These are phyloP conservation scores for Syngnathoides biaculeatus DNA, from an alignment of 2,113 vertebrate species.

Conservation along the genomic window DNA sequence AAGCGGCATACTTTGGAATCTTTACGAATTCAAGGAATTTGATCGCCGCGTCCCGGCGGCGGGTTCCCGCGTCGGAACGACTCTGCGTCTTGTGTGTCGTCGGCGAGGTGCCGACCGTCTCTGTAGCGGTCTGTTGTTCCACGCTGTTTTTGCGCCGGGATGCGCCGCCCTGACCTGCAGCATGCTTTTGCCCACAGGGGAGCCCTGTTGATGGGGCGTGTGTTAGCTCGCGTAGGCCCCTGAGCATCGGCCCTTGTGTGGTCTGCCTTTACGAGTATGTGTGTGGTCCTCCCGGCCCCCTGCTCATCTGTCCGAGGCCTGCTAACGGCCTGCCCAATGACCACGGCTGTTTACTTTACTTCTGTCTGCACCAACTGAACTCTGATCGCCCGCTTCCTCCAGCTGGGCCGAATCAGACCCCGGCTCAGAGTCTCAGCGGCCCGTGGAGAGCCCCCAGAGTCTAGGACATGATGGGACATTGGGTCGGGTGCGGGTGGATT, in stretches of 20 bases:
- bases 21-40: constrained; percentile 73
- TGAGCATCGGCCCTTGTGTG: constrained; percentile 85
- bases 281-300: constrained; percentile 93
- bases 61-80: constrained; percentile 9
- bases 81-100: not conserved
- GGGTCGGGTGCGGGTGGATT: constrained; percentile 49
- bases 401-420: constrained; percentile 95
- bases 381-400: constrained; percentile 90
- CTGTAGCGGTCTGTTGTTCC: constrained; percentile 62
- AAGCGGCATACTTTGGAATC: constrained; percentile 52
- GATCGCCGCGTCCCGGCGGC: constrained; percentile 27
- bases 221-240: constrained; percentile 78
- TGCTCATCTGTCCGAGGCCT: constrained; percentile 96
- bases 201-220: constrained; percentile 67
- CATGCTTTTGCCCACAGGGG: constrained; percentile 57
- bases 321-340: constrained; percentile 96
- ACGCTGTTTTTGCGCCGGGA: constrained; percentile 28
- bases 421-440: constrained; percentile 57
- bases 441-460: constrained; percentile 59
- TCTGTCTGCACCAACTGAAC: constrained; percentile 95
- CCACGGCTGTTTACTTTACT: constrained; percentile 99
- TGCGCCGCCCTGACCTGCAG: constrained; percentile 53
- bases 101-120: constrained; percentile 23
- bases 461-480: constrained; percentile 59
- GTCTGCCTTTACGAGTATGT: constrained; percentile 81